Percentiles rank a stretch among this genome's conserved stretches.
Evolutionary conservation across 2,113 vertebrate species (phyloP).

Genomic region (Monarcha castaneiventris): DNA sequence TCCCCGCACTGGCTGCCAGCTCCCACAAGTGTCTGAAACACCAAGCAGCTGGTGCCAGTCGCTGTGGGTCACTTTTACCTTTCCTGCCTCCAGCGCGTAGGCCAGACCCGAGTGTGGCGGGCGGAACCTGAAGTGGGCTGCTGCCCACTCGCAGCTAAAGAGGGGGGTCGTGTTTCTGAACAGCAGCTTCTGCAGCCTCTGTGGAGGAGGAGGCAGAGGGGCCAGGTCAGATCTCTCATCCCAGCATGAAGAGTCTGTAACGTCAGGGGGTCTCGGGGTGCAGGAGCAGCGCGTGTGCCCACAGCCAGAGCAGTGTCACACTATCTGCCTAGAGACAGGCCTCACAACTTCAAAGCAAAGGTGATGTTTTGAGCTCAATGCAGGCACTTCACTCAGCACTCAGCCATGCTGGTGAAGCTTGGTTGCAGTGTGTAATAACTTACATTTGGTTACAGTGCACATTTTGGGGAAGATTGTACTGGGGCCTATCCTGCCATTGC

Average conservation of each 20-base stretch:
- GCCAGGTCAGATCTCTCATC: fast-evolving
- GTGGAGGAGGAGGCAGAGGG: background rate
- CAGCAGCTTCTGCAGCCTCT: conserved; percentile 79
- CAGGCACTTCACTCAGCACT: background rate
- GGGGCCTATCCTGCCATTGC: no score
- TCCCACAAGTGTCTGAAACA: fast-evolving
- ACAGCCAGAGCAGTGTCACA: background rate
- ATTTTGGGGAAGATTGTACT: background rate
- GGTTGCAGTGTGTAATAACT: no score
- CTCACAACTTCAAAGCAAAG: background rate
- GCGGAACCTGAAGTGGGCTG: conserved; percentile 76
- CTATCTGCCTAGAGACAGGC: fast-evolving
- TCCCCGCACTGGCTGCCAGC: background rate
- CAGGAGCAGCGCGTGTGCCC: fast-evolving
- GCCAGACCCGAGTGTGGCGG: conserved; percentile 69
- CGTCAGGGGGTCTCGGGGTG: fast-evolving
- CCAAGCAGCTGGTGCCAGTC: fast-evolving
- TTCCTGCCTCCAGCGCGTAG: conserved; percentile 76
- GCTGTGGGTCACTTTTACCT: conserved; percentile 53
- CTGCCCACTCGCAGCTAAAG: conserved; percentile 81
- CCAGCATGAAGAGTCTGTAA: fast-evolving
- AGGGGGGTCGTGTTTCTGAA: conserved; percentile 69
- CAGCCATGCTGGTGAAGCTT: background rate
- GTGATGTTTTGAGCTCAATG: background rate
- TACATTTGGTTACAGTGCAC: no score